Evolutionary conservation across 2,888 invertebrate genomes (phyloP), one percentile per base, ranked within the genome.

Genomic region (Yponomeuta plumbellus): DNA sequence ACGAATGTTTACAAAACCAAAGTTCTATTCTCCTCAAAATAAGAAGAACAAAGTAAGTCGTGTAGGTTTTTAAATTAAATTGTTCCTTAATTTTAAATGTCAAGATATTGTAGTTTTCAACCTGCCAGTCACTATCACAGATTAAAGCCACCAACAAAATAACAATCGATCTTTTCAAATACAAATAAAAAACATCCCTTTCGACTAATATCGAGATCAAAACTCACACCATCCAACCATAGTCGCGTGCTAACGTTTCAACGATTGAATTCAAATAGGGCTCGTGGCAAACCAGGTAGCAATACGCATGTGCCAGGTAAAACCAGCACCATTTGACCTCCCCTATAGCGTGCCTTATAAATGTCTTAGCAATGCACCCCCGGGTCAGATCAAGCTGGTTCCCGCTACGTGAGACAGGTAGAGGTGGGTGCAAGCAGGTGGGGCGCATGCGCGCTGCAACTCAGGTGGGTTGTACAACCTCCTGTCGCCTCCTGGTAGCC

Each of bases 381-480:
- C 40, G 40, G 63, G 44, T 63, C 63, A 40, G 13, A 11, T 13
- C 4, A 22, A 17, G 34, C 44, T 63, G 65, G 65, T 34, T 52
- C 23, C 26, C 4, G 6, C n/a, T 13, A 39, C 13, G 59, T 39
- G 61, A 21, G 61, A 61, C 61, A 61, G 61, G 59, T 66, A 66
- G 39, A 57, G 8, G 17, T 52, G 44, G 8, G 17, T 52, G 44
- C 44, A 66, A 23, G 61, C 61, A 66, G 61, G 61, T 59, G 61
- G 39, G 66, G 39, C 66, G 59, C 66, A 59, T 66, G 61, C 61
- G 66, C 52, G 11, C 23, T 21, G n/a, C 44, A 52, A 13, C 17
- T 71, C 84, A 88, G 86, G 85, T 88, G 81, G 77, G 76, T 77
- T 74, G 68, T 67, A 66, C 70, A 69, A 83, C 76, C 84, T 87